These are phyloP conservation scores for Gonioctena quinquepunctata DNA, from an alignment of 1,140 invertebrate genomes.

Conservation along the genomic window DNA sequence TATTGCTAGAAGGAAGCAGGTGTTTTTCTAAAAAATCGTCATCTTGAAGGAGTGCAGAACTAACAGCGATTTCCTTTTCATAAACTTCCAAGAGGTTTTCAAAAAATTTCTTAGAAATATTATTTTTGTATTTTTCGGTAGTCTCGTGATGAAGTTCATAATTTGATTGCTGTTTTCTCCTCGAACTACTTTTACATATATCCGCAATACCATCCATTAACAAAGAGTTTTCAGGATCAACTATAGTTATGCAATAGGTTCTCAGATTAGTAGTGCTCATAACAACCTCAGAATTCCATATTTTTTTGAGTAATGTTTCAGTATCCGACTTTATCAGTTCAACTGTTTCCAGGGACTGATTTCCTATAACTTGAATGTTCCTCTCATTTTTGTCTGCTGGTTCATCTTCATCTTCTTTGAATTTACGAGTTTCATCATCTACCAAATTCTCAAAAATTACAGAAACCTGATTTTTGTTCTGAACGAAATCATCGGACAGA, in stretches of 20 bases:
- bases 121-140: background rate
- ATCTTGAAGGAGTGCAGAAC: slow-evolving; percentile 34
- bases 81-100: slow-evolving; percentile 36
- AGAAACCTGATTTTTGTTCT: background rate
- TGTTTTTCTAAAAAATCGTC: slow-evolving; percentile 28
- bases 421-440: background rate
- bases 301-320: background rate
- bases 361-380: background rate
- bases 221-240: background rate
- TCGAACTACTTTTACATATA: too few species aligned
- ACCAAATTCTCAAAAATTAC: background rate
- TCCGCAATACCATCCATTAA: too few species aligned
- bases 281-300: background rate
- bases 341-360: background rate
- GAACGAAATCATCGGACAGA: background rate
- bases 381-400: background rate
- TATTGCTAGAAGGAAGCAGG: background rate
- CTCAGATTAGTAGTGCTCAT: background rate
- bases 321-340: background rate
- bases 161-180: background rate
- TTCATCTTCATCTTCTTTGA: background rate
- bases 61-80: slow-evolving; percentile 39
- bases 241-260: background rate
- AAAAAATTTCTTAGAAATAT: slow-evolving; percentile 35
- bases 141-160: background rate